These are phyloP conservation scores for Barypeithes pellucidus DNA, from an alignment of 2,888 invertebrate species.

Conservation along the genomic window DNA sequence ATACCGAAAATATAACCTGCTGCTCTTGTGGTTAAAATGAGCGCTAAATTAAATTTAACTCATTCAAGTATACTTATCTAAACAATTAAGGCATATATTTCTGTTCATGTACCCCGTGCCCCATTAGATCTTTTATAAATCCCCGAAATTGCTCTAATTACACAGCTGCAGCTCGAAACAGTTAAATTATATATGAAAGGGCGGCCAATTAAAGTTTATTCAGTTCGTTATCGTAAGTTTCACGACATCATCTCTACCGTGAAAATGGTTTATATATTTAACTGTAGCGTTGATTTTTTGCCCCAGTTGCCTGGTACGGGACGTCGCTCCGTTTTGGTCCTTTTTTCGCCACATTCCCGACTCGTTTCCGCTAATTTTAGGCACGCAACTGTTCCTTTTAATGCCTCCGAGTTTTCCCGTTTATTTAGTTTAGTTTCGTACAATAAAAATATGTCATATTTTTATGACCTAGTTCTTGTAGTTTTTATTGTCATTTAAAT, in stretches of 20 bases:
- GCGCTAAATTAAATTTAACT: too few relatives aligned
- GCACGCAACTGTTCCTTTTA: conserved; percentile 62
- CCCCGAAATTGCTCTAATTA: conserved; percentile 20
- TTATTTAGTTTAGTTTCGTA: conserved; percentile 23
- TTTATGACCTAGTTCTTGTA: conserved; percentile 5
- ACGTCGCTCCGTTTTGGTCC: conserved; percentile 67
- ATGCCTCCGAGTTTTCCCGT: conserved; percentile 36
- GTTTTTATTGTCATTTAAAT: background rate
- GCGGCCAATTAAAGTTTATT: conserved; percentile 56
- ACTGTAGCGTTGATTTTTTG: conserved; percentile 61
- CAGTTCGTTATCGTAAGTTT: conserved; percentile 59
- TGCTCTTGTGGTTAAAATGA: too few relatives aligned
- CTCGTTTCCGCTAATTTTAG: conserved; percentile 66
- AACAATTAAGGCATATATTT: too few relatives aligned
- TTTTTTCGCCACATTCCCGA: conserved; percentile 66
- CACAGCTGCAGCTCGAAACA: conserved; percentile 32
- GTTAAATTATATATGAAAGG: conserved; percentile 51
- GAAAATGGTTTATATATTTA: conserved; percentile 66
- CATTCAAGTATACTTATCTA: too few relatives aligned
- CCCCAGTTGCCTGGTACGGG: conserved; percentile 66
- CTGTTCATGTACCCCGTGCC: too few relatives aligned
- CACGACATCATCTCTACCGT: conserved; percentile 62
- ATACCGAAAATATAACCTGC: too few relatives aligned
- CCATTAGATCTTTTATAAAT: too few relatives aligned
- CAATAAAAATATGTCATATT: conserved; percentile 20